phyloP scores from a whole-genome alignment of 2,888 invertebrate genomes.

The Hoplodrina blanda region DNA sequence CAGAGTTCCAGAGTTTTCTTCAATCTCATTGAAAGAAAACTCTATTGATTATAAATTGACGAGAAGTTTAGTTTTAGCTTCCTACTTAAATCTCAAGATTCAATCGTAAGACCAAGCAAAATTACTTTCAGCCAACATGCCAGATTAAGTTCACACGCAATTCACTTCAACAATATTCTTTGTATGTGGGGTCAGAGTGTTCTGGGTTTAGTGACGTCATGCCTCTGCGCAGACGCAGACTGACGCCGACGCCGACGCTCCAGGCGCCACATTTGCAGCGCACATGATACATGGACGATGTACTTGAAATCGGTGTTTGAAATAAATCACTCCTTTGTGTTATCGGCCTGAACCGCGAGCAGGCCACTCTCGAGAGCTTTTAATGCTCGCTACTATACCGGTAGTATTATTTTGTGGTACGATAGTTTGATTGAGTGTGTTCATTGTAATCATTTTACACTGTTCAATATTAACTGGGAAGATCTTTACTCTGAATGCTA shows the following conservation, averaged over 20 bases:
- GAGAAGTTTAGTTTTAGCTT: neutral
- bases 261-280: constrained; percentile 86
- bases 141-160: constrained; percentile 47
- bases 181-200: constrained; percentile 66
- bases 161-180: constrained; percentile 64
- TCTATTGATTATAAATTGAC: too few relatives aligned
- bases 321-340: constrained; percentile 83
- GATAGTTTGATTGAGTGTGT: constrained; percentile 40
- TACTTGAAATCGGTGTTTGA: constrained; percentile 75
- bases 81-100: neutral
- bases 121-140: constrained; percentile 20
- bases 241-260: constrained; percentile 68
- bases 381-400: constrained; percentile 61
- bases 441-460: constrained; percentile 32
- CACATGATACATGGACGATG: constrained; percentile 83
- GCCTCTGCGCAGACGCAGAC: constrained; percentile 77
- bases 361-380: constrained; percentile 76
- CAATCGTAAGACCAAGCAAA: constrained; percentile 8
- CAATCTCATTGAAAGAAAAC: too few relatives aligned
- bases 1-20: too few relatives aligned
- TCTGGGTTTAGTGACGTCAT: constrained; percentile 78
- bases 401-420: constrained; percentile 36
- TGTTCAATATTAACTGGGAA: constrained; percentile 11
- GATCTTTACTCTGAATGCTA: neutral
- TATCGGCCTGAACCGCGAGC: constrained; percentile 72